Evolutionary conservation across 2,888 invertebrate genomes (phyloP).

Genomic region (Ennomos quercinarius): DNA sequence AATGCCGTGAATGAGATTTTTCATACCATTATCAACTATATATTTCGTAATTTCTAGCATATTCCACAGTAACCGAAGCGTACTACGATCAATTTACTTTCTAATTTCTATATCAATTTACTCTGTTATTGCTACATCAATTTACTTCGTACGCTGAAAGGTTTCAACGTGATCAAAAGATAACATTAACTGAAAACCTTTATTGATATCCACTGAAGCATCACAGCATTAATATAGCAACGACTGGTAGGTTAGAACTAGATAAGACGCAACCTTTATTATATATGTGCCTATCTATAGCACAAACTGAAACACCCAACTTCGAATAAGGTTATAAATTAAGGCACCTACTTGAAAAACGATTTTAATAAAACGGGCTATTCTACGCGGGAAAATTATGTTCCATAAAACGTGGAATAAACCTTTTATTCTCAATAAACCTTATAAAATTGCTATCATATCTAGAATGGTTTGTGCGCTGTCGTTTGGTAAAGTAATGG

Average conservation of each 20-base stretch:
- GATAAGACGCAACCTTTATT: slow-evolving; percentile 9
- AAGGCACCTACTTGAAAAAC: slow-evolving; percentile 20
- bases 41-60: no score
- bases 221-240: slow-evolving; percentile 1
- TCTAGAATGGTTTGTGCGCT: slow-evolving; percentile 19
- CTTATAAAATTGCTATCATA: slow-evolving; percentile 21
- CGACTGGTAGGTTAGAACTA: neutral
- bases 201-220: slow-evolving; percentile 8
- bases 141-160: no score
- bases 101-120: no score
- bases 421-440: slow-evolving; percentile 27
- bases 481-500: slow-evolving; percentile 20
- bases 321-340: slow-evolving; percentile 10
- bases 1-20: no score
- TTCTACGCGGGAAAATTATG: slow-evolving; percentile 6
- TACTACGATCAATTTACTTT: no score
- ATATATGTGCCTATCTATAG: no score
- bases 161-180: no score
- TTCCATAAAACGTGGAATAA: slow-evolving; percentile 25
- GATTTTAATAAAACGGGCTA: slow-evolving; percentile 14
- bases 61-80: no score
- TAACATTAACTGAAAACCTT: neutral
- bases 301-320: neutral
- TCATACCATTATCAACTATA: no score
- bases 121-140: no score